These are phyloP conservation scores for Tigriopus californicus DNA, from an alignment of 2,888 invertebrate genomes.

Conservation along the genomic window DNA sequence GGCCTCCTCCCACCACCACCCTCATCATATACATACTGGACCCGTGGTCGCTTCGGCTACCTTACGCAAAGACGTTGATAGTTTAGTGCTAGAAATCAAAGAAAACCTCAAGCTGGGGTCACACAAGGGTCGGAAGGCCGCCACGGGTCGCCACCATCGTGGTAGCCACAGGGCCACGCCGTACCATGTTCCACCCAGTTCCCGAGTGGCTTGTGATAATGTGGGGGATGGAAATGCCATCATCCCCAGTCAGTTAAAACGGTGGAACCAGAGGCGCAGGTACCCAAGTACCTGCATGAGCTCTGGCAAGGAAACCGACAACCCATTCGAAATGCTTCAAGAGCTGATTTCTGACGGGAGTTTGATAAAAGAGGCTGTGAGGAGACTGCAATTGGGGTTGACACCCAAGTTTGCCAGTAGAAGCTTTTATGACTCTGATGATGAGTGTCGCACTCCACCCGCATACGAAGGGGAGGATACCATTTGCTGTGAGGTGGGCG, in stretches of 20 bases:
- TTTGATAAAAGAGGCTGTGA: slow-evolving; percentile 16
- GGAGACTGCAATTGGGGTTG: slow-evolving; percentile 11
- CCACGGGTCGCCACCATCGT: neutral
- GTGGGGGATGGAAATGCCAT: neutral
- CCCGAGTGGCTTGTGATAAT: slow-evolving; percentile 2
- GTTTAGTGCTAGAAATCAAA: slow-evolving; percentile 13
- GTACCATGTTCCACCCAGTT: neutral
- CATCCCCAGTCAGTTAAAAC: neutral
- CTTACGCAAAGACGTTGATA: slow-evolving; percentile 2
- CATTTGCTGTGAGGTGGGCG: neutral
- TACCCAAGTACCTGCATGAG: slow-evolving; percentile 4
- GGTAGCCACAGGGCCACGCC: neutral
- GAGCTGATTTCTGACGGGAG: slow-evolving; percentile 13
- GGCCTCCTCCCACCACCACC: too few species aligned
- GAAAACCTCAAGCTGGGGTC: slow-evolving; percentile 12
- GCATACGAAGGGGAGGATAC: too few species aligned
- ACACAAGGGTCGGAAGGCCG: neutral
- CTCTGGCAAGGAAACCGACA: neutral
- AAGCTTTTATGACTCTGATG: slow-evolving; percentile 10
- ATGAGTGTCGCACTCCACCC: slow-evolving; percentile 12
- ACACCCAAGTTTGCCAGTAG: neutral
- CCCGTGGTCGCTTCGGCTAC: too few species aligned
- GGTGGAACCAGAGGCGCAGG: slow-evolving; percentile 1
- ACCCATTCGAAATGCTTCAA: slow-evolving; percentile 15
- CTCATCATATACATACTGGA: too few species aligned